phyloP scores from a whole-genome alignment of 1,140 invertebrate genomes.

The Eriocheir sinensis region DNA sequence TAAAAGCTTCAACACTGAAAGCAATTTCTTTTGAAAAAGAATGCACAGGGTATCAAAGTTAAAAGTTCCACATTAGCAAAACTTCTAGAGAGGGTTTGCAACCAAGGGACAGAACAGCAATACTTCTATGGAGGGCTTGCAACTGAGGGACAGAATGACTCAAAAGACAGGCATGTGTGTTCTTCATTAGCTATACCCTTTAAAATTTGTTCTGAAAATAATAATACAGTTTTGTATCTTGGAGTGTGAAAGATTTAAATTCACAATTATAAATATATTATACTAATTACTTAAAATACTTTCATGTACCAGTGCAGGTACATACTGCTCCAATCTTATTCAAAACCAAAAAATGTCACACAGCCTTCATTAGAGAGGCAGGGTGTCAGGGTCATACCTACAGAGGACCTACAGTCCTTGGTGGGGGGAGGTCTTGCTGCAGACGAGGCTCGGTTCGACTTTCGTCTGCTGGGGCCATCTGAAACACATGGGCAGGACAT shows the following conservation, averaged over 20 bases:
- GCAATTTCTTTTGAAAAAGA: neutral
- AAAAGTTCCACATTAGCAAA: neutral
- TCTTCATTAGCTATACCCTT: neutral
- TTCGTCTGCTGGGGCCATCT: constrained; percentile 75
- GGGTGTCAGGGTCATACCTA: constrained; percentile 74
- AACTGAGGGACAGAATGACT: neutral
- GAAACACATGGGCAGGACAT: constrained; percentile 77
- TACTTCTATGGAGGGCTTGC: neutral
- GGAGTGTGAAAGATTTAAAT: neutral
- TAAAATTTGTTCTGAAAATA: neutral
- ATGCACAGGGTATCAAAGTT: neutral
- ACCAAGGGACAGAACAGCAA: too few relatives aligned
- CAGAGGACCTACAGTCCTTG: constrained; percentile 78
- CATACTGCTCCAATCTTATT: constrained; percentile 10
- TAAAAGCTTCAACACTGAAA: neutral
- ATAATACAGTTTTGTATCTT: neutral
- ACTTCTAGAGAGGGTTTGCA: neutral
- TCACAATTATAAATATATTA: neutral
- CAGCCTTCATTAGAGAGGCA: constrained; percentile 41
- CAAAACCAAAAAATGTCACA: constrained; percentile 51
- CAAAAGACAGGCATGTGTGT: neutral
- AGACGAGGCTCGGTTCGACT: constrained; percentile 69
- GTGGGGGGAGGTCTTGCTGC: constrained; percentile 75
- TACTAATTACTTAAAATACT: neutral
- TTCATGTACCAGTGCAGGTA: neutral